phyloP scores from a whole-genome alignment of 1,140 invertebrate species.

The Epicauta chinensis region DNA sequence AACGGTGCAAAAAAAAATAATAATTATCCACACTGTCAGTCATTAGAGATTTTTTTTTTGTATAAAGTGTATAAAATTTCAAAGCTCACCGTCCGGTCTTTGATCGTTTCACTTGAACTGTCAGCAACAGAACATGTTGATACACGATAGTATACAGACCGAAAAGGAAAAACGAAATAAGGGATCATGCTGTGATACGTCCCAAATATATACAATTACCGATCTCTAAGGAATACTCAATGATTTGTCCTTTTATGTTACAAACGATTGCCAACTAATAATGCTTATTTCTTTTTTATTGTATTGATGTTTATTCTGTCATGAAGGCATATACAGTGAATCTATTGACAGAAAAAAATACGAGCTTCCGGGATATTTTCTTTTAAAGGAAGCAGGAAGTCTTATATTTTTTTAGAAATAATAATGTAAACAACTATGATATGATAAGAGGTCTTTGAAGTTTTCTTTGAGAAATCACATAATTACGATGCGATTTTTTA shows the following conservation, averaged over 20 bases:
- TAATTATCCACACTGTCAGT: too few species aligned
- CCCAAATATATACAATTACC: conserved; percentile 12
- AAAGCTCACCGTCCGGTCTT: conserved; percentile 7
- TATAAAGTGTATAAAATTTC: conserved; percentile 8
- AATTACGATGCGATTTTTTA: too few species aligned
- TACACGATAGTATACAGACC: background rate
- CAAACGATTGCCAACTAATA: conserved; percentile 12
- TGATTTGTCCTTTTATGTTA: conserved; percentile 6
- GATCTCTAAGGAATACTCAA: conserved; percentile 9
- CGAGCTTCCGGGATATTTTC: too few species aligned
- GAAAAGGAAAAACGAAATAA: conserved; percentile 3
- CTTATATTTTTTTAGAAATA: too few species aligned
- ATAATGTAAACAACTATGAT: too few species aligned
- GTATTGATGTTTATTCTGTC: background rate
- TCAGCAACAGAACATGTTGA: conserved; percentile 6
- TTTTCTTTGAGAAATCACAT: too few species aligned
- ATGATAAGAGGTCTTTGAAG: too few species aligned
- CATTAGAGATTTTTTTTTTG: too few species aligned
- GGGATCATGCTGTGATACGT: conserved; percentile 3
- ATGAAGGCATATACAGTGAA: background rate
- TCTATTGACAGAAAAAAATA: background rate
- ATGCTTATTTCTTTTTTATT: background rate
- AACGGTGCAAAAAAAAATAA: too few species aligned
- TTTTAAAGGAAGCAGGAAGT: too few species aligned
- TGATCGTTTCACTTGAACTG: conserved; percentile 6